Percentiles rank a stretch among this genome's conserved stretches.
Evolutionary conservation across 1,140 invertebrate species (phyloP).

Genomic region (Macrotrachela quadricornifera): DNA sequence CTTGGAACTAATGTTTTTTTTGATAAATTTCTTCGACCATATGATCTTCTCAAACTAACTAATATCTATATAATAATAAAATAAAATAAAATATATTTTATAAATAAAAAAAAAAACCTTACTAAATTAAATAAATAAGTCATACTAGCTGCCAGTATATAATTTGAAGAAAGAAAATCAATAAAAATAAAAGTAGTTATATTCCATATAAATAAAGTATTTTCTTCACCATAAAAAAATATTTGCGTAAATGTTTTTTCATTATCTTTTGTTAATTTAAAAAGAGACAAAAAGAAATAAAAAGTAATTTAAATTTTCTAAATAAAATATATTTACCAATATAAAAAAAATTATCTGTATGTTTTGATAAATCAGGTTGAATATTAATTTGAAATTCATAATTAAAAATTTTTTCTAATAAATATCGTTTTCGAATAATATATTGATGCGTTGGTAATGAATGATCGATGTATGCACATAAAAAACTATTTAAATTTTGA

Average conservation of each 20-base stretch:
- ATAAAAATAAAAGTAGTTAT: conserved; percentile 45
- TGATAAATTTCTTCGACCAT: conserved; percentile 42
- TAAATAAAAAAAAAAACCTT: conserved; percentile 5
- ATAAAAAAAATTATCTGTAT: conserved; percentile 48
- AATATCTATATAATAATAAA: background rate
- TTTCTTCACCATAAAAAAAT: conserved; percentile 53
- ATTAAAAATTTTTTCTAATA: conserved; percentile 50
- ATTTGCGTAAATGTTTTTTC: conserved; percentile 45
- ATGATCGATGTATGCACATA: background rate
- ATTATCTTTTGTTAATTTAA: conserved; percentile 36
- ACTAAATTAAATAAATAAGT: conserved; percentile 38
- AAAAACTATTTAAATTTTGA: conserved; percentile 12
- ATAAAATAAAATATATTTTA: background rate
- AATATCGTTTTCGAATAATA: conserved; percentile 41
- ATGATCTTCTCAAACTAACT: conserved; percentile 29
- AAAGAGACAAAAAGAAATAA: background rate
- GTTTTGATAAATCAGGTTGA: conserved; percentile 43
- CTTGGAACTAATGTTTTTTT: conserved; percentile 48
- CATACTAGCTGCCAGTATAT: conserved; percentile 40
- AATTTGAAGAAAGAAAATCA: conserved; percentile 38
- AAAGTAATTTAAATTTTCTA: background rate
- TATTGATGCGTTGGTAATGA: background rate
- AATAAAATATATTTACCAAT: conserved; percentile 43
- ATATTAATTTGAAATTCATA: conserved; percentile 40
- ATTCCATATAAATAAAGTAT: conserved; percentile 48